Base-by-base conservation (phyloP, 2,888 invertebrate species). In the Empis livida region DNA sequence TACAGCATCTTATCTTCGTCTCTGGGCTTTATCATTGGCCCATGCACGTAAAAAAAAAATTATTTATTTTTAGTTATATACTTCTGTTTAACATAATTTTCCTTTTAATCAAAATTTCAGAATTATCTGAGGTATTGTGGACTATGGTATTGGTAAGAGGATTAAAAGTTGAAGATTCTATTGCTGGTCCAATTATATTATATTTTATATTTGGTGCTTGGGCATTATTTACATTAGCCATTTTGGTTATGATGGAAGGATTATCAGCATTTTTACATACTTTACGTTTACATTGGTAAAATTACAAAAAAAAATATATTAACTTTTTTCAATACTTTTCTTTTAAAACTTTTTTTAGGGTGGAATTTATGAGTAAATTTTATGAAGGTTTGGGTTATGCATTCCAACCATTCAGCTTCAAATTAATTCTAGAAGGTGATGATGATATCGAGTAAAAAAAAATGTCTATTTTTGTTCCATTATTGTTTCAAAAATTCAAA, bases 231-330 rank as follows among this genome's bases (percentile, higher is more conserved):
- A 97, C 99, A 1, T 75, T 99, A 41, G 87, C 88, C 59, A 95
- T 99, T 66, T 79, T 99, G 51, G 89, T 99, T 54, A 78, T 97
- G 61, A 99, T 99, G 93, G 99, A 99, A 74, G 99, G 99, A 5
- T 77, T 99, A 13, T 97, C 96, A 11, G 99, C 99, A 39, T 99
- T 99, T 76, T 75, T 99, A 57, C 99, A 99, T 68, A 96, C 97
- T 1, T 78, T 99, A 58, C 91, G 99, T 76, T 78, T 96, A 62
- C 96, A 96, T 72, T 96, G 96, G 95, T 92, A 67, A 67, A n/a
- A n/a, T n/a, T n/a, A n/a, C n/a, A n/a, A n/a, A n/a, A n/a, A n/a
- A n/a, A n/a, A n/a, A n/a, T n/a, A n/a, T n/a, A n/a, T n/a, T n/a
- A n/a, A n/a, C n/a, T n/a, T n/a, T n/a, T n/a, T n/a, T n/a, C n/a